phyloP scores from a whole-genome alignment of 2,113 vertebrate genomes.

The Pipa parva region DNA sequence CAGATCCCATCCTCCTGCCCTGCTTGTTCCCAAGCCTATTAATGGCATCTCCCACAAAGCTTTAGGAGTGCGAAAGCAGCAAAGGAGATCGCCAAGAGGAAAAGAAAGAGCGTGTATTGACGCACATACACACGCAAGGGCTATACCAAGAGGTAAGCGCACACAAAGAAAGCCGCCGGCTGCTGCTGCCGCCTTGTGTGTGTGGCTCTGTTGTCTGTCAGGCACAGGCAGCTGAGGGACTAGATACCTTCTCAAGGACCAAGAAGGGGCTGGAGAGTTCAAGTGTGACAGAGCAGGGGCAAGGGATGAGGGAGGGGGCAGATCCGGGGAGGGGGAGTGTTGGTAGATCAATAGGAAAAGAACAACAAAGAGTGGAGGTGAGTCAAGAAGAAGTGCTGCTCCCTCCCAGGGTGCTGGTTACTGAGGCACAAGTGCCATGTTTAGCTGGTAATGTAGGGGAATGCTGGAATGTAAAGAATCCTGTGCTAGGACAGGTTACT shows the following conservation, averaged over 20 bases:
- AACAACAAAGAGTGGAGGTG: neutral
- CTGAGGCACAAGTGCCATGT: too few relatives aligned
- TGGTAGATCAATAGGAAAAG: neutral
- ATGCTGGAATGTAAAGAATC: too few relatives aligned
- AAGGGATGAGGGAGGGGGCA: neutral
- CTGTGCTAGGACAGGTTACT: too few relatives aligned
- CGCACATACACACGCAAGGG: neutral
- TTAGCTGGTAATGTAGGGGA: too few relatives aligned
- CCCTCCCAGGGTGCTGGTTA: too few relatives aligned
- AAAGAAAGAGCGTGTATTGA: neutral
- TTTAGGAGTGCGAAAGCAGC: neutral
- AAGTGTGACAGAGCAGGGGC: neutral
- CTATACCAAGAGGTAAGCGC: neutral
- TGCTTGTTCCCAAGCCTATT: neutral
- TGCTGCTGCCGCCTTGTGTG: too few relatives aligned
- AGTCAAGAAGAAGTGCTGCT: too few relatives aligned
- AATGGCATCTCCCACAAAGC: neutral
- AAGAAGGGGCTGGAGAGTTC: neutral
- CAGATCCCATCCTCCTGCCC: neutral
- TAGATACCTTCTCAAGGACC: neutral
- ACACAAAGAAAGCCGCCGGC: conserved; percentile 4
- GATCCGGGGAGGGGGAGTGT: neutral
- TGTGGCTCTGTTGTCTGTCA: too few relatives aligned
- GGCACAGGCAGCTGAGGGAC: neutral
- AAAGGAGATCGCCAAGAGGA: neutral